Percentiles rank a stretch among this genome's conserved stretches.
Evolutionary conservation across 2,888 invertebrate genomes (phyloP).

Genomic region (Bombylius major): DNA sequence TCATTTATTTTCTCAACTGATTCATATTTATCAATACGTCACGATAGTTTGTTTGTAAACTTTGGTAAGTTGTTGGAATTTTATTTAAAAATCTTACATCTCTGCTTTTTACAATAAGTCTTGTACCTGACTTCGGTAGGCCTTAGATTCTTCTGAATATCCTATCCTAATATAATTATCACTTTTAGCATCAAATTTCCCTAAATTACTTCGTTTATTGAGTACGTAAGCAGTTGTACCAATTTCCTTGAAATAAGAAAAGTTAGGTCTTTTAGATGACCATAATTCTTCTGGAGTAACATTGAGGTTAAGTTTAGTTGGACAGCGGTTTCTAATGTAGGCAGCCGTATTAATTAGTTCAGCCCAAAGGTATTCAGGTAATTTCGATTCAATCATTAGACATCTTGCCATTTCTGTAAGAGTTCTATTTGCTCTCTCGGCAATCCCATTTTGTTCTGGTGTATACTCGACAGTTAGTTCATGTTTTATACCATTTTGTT

Average conservation of each 20-base stretch:
- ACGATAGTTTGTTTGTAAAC: too few species aligned
- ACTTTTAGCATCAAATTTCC: constrained; percentile 8
- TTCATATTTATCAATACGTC: not conserved
- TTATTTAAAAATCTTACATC: constrained; percentile 3
- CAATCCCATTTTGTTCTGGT: constrained; percentile 15
- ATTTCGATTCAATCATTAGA: constrained; percentile 5
- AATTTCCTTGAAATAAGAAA: constrained; percentile 6
- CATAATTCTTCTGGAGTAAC: too few species aligned
- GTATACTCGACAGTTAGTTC: constrained; percentile 14
- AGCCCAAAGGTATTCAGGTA: constrained; percentile 14
- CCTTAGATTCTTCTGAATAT: constrained; percentile 1
- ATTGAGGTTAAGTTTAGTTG: constrained; percentile 7
- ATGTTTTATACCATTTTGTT: constrained; percentile 12
- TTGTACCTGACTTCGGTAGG: constrained; percentile 7
- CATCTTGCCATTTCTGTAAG: constrained; percentile 15
- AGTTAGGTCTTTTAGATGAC: too few species aligned
- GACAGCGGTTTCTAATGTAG: constrained; percentile 15
- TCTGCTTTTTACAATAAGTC: constrained; percentile 3
- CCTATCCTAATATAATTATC: constrained; percentile 10
- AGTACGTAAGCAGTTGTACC: constrained; percentile 5
- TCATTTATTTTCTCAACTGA: not conserved
- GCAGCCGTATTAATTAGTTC: constrained; percentile 15
- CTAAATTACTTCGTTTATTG: constrained; percentile 2
- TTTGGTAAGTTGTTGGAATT: not conserved
- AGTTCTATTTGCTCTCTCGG: not conserved